Evolutionary conservation across 2,113 vertebrate genomes (phyloP).

Genomic region (Caloenas nicobarica): DNA sequence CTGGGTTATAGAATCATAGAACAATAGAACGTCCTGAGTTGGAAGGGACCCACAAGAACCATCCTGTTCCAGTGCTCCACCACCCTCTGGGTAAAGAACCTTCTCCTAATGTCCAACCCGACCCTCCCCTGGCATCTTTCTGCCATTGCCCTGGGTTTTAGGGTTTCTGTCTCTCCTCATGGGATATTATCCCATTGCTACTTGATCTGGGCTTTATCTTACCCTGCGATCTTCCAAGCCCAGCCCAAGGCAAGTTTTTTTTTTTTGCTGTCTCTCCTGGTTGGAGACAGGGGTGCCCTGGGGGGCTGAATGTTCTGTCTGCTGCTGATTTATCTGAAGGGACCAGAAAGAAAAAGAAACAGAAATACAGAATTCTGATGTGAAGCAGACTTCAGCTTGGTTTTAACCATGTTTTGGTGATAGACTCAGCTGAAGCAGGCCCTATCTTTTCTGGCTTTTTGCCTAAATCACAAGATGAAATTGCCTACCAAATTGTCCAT

Average conservation of each 20-base stretch:
- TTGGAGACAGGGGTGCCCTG: neutral
- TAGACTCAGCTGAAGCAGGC: neutral
- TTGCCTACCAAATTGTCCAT: neutral
- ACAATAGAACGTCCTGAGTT: too few relatives aligned
- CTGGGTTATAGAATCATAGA: too few relatives aligned
- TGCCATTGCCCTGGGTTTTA: neutral
- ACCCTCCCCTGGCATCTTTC: too few relatives aligned
- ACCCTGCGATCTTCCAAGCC: neutral
- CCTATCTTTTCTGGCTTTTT: accelerated
- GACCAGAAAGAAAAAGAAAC: neutral
- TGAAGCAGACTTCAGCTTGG: neutral
- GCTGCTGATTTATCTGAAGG: neutral
- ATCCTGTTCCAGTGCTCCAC: too few relatives aligned
- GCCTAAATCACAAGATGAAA: neutral
- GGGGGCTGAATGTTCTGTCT: neutral
- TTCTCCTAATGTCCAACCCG: too few relatives aligned
- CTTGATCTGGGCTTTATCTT: neutral
- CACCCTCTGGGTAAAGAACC: too few relatives aligned
- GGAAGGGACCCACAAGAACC: too few relatives aligned
- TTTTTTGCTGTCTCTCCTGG: neutral
- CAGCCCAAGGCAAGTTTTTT: neutral
- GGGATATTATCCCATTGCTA: neutral
- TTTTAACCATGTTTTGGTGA: neutral
- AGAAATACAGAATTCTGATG: neutral
- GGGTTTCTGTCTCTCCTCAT: neutral